These are phyloP conservation scores for Edolisoma coerulescens DNA, from an alignment of 2,113 vertebrate genomes.

Conservation along the genomic window DNA sequence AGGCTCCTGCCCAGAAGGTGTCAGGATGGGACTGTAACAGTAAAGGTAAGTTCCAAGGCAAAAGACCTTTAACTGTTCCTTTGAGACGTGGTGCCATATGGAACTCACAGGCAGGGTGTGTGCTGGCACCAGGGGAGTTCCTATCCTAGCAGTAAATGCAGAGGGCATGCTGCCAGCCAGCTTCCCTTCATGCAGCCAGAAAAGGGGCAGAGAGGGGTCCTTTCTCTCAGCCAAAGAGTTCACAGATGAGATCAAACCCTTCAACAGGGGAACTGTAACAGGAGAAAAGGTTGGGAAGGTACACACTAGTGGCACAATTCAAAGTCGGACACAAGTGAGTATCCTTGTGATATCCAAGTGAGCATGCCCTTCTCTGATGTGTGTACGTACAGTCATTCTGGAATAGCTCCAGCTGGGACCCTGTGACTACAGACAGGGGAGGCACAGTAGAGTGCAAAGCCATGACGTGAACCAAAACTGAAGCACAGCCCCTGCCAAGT, in stretches of 20 bases:
- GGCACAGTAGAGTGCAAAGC: background rate
- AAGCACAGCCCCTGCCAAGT: background rate
- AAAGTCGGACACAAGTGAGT: background rate
- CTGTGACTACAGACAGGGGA: accelerated
- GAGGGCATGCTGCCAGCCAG: accelerated
- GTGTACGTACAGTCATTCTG: accelerated
- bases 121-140: background rate
- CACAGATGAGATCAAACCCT: background rate
- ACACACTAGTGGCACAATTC: background rate
- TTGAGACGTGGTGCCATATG: background rate
- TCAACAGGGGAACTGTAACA: background rate
- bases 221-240: background rate
- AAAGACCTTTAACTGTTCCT: background rate
- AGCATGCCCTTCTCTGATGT: background rate
- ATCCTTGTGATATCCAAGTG: too few species aligned
- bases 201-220: background rate
- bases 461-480: accelerated
- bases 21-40: background rate
- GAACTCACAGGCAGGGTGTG: accelerated
- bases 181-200: background rate
- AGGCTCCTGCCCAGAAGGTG: background rate
- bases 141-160: background rate
- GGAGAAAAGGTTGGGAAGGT: background rate
- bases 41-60: background rate
- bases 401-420: background rate